Base-by-base conservation (phyloP, 2,888 invertebrate species). In the Onthophagus sagittarius region DNA sequence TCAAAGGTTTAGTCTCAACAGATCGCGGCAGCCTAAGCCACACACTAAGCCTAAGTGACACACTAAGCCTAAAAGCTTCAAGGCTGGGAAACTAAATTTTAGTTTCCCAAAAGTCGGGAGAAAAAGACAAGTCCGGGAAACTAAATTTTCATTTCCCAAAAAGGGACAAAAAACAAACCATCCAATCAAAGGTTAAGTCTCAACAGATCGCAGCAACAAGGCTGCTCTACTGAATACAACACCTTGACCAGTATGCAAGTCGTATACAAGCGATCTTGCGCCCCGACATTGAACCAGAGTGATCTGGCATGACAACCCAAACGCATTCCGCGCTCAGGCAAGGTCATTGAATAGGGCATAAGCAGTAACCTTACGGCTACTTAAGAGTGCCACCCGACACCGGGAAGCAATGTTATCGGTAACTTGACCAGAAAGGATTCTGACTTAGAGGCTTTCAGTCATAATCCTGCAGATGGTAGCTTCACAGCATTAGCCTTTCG, bases 381-480 rank as follows among this genome's bases (percentile, higher is more conserved):
- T 39, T 70, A 39, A 70, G 31, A 70, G 53, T 39, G 70, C 70
- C 70, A 9, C 70, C 70, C 70, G 70, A 70, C 70, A 70, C 70
- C 70, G 53, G 70, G 70, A 39, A 70, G 70, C 83, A 79, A 81
- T 65, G 69, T 72, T 71, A 77, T 75, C 76, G 81, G 81, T 81
- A 80, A 63, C 84, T 84, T 81, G 86, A 84, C 88, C 88, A 89
- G 89, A 86, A 84, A 85, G 89, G 89, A 88, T 90, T 88, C 88
- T 86, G 88, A 87, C 88, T 89, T 89, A 88, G 86, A 87, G 86
- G 87, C 86, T 85, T 87, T 87, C 86, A 87, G 87, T 85, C 86
- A 88, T 89, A 89, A 89, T 89, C 89, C 88, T 86, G 85, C 88
- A 86, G 88, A 88, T 88, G 88, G 88, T 90, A 90, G 89, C 89